These are phyloP conservation scores for Criorhina ranunculi DNA, from an alignment of 2,888 invertebrate species.

Conservation along the genomic window DNA sequence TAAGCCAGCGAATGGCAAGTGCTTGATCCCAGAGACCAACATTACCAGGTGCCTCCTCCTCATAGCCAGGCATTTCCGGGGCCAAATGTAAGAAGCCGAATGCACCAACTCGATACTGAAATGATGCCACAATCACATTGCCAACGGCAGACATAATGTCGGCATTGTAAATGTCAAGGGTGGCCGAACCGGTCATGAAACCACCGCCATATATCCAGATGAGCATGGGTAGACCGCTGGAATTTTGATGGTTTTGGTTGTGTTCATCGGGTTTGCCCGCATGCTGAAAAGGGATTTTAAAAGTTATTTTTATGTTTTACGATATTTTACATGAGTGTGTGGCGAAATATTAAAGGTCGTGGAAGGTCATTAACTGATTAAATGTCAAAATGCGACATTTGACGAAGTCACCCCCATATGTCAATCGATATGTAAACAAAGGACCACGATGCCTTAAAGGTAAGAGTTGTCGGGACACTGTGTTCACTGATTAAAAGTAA, in stretches of 20 bases:
- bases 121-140: slow-evolving; percentile 96
- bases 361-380: slow-evolving; percentile 41
- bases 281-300: slow-evolving; percentile 78
- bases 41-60: slow-evolving; percentile 86
- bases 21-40: slow-evolving; percentile 98
- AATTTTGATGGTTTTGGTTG: slow-evolving; percentile 82
- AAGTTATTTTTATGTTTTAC: slow-evolving; percentile 19
- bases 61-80: slow-evolving; percentile 83
- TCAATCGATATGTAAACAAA: slow-evolving; percentile 21
- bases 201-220: slow-evolving; percentile 98
- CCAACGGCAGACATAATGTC: slow-evolving; percentile 94
- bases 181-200: slow-evolving; percentile 96
- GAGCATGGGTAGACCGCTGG: slow-evolving; percentile 88
- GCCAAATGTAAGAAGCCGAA: slow-evolving; percentile 96
- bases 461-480: slow-evolving; percentile 17
- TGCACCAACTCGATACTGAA: slow-evolving; percentile 97
- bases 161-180: slow-evolving; percentile 97
- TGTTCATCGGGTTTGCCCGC: slow-evolving; percentile 81
- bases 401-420: slow-evolving; percentile 35
- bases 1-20: slow-evolving; percentile 96
- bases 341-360: slow-evolving; percentile 29
- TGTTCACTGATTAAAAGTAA: slow-evolving; percentile 46
- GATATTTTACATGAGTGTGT: background rate
- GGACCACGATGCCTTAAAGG: background rate
- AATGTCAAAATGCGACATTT: slow-evolving; percentile 52